Percentiles rank a stretch among this genome's conserved stretches.
These are phyloP conservation scores for Pitta sordida DNA, from an alignment of 2,113 vertebrate genomes.

Conservation along the genomic window DNA sequence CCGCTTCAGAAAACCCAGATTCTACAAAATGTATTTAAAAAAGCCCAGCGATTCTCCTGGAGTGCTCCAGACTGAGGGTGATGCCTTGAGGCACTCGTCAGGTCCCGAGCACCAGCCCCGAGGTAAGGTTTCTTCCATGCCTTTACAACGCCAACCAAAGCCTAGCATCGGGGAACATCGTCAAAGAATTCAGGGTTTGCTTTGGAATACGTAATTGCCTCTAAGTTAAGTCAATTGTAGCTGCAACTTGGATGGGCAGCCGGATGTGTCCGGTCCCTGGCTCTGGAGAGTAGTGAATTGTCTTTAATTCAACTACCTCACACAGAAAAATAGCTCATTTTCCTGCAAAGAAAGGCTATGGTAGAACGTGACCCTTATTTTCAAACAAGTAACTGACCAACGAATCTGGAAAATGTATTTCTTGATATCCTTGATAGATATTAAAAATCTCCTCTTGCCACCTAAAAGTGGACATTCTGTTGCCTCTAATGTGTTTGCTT, in stretches of 20 bases:
- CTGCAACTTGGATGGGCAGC: not conserved
- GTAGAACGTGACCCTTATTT: not conserved
- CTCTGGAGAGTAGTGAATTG: not conserved
- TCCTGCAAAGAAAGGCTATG: not conserved
- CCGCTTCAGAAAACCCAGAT: not conserved
- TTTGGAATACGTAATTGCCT: not conserved
- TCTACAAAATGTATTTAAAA: not conserved
- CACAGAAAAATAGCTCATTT: not conserved
- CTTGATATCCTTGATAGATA: not conserved
- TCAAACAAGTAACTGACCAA: not conserved
- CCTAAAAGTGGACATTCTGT: not conserved
- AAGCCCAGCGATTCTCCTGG: not conserved
- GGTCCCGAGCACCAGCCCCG: not conserved
- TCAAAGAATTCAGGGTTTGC: not conserved
- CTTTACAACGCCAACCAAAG: not conserved
- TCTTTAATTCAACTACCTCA: not conserved
- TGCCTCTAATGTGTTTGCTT: not conserved
- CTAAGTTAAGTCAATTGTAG: not conserved
- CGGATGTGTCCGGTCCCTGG: fast-evolving
- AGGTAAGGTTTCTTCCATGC: not conserved
- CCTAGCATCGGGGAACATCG: not conserved
- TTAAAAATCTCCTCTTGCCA: not conserved
- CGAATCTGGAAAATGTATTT: not conserved
- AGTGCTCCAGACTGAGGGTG: too few relatives aligned
- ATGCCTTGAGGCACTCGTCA: not conserved